Conservation (phyloP, 2,888 invertebrate genomes). For the Drosophila mimica region DNA sequence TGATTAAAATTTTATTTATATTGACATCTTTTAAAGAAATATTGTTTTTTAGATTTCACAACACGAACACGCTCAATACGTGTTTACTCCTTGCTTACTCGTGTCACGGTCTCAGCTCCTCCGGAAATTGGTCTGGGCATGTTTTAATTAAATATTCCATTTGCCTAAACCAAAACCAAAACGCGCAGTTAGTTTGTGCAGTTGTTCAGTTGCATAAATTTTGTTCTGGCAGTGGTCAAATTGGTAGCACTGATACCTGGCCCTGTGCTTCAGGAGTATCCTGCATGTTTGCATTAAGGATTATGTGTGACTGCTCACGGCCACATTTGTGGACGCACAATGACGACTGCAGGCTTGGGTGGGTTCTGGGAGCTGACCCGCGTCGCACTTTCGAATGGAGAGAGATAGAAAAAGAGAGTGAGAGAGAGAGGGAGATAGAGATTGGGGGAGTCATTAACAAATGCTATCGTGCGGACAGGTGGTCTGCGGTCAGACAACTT, state of each 20-base stretch:
- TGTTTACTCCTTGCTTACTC: not conserved
- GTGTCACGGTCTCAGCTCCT: constrained; percentile 16
- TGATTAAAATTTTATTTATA: not conserved
- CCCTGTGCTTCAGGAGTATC: constrained; percentile 35
- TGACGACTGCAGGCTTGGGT: constrained; percentile 19
- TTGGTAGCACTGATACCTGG: constrained; percentile 36
- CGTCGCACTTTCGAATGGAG: not conserved
- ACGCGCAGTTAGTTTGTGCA: constrained; percentile 59
- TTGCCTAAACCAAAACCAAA: constrained; percentile 72
- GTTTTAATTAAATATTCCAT: constrained; percentile 82
- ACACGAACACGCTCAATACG: not conserved
- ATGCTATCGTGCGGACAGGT: constrained; percentile 43
- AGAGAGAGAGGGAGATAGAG: not conserved
- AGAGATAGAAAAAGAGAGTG: too few relatives aligned
- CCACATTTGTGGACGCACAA: constrained; percentile 45
- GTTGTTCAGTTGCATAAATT: constrained; percentile 65
- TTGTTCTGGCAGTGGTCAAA: constrained; percentile 57
- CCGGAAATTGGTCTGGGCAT: constrained; percentile 55
- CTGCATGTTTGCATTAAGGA: constrained; percentile 68
- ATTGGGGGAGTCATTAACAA: constrained; percentile 48
- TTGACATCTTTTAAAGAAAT: not conserved
- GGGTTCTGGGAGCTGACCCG: not conserved
- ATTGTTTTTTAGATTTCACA: not conserved
- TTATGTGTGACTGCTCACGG: constrained; percentile 62
- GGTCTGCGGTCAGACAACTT: constrained; percentile 54